Percentiles rank a stretch among this genome's conserved stretches.
Conservation (phyloP, 2,113 vertebrate genomes). For the Sebastes fasciatus region DNA sequence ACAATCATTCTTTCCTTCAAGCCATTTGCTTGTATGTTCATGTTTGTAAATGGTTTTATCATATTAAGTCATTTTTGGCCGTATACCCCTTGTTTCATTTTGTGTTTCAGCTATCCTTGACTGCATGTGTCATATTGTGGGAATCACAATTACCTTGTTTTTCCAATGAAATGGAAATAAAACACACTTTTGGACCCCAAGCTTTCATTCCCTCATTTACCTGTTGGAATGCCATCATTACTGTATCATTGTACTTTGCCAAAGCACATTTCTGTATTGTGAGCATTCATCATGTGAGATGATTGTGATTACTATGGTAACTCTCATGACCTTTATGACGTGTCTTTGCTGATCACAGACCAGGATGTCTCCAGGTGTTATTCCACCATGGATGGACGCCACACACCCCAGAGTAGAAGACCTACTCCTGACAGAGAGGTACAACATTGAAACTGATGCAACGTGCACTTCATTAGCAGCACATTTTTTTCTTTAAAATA, state of each 20-base stretch:
- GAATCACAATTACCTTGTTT: slow-evolving; percentile 35
- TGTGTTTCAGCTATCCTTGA: slow-evolving; percentile 28
- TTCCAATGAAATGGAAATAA: slow-evolving; percentile 71
- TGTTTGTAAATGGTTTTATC: slow-evolving; percentile 25
- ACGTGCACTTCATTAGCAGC: background rate
- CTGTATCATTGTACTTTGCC: slow-evolving; percentile 19
- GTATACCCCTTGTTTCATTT: slow-evolving; percentile 45
- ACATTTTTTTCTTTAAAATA: background rate
- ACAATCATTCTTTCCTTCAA: slow-evolving; percentile 18
- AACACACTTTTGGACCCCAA: slow-evolving; percentile 49
- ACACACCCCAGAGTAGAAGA: slow-evolving; percentile 88
- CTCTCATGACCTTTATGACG: slow-evolving; percentile 43
- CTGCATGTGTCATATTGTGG: slow-evolving; percentile 55
- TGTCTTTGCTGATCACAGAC: slow-evolving; percentile 85
- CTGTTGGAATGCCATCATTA: slow-evolving; percentile 58
- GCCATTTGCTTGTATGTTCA: slow-evolving; percentile 35
- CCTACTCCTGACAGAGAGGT: slow-evolving; percentile 94
- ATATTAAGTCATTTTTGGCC: slow-evolving; percentile 9
- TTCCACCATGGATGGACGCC: slow-evolving; percentile 88
- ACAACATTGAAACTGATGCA: slow-evolving; percentile 39
- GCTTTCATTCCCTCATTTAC: slow-evolving; percentile 63
- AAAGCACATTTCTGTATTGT: slow-evolving; percentile 17
- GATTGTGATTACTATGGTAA: background rate
- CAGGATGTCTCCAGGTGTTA: slow-evolving; percentile 90
- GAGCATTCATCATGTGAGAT: slow-evolving; percentile 13